A percentile compares a stretch with the other conserved stretches of the same genome.
Conservation (phyloP, 2,113 vertebrate species). For the Pongo abelii region DNA sequence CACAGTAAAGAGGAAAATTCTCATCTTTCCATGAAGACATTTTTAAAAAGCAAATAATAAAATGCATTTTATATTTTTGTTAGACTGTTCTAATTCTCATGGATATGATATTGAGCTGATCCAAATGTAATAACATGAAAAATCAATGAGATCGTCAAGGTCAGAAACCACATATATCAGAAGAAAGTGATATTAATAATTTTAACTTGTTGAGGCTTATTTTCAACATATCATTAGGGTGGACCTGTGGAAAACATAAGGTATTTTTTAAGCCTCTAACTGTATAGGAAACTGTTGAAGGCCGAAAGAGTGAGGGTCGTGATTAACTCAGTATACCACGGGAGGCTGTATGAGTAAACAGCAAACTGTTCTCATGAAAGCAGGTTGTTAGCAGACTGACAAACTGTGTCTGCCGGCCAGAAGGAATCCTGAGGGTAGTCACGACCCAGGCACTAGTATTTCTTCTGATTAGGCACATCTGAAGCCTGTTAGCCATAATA, state of each 20-base stretch:
- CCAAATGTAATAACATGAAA: conserved; percentile 14
- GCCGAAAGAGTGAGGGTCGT: too few relatives aligned
- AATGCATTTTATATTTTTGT: not conserved
- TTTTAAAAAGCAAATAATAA: conserved; percentile 12
- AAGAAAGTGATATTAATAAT: conserved; percentile 17
- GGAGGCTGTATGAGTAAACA: too few relatives aligned
- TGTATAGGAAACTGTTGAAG: not conserved
- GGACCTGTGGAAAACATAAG: not conserved
- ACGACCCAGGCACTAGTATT: too few relatives aligned
- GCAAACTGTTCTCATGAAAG: too few relatives aligned
- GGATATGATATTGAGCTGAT: not conserved
- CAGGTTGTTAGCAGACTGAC: too few relatives aligned
- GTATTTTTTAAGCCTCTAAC: not conserved
- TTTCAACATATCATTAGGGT: not conserved
- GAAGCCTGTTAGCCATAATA: too few relatives aligned
- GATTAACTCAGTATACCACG: too few relatives aligned
- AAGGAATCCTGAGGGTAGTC: too few relatives aligned
- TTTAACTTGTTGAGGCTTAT: not conserved
- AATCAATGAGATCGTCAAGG: conserved; percentile 21
- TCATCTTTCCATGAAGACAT: not conserved
- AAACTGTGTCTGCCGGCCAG: too few relatives aligned
- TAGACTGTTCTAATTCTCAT: not conserved
- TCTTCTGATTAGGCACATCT: too few relatives aligned
- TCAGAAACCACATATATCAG: conserved; percentile 4
- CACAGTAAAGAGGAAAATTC: not conserved